Evolutionary conservation across 2,113 vertebrate genomes (phyloP), one percentile per base, ranked within the genome.

Genomic region (Synodontis membranacea): DNA sequence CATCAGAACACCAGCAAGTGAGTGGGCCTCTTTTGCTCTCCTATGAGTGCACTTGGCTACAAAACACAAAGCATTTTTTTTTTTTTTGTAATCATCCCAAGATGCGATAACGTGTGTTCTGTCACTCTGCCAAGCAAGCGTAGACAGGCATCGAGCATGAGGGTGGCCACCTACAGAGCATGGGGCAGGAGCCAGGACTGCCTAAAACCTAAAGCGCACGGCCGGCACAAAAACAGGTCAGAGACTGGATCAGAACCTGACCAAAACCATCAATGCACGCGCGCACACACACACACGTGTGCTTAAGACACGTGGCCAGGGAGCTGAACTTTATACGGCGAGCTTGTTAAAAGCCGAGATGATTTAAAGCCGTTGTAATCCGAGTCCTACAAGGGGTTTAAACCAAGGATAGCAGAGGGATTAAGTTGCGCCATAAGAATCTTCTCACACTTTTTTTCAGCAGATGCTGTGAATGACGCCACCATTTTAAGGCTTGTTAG

Each of bases 31-130:
- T 75, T 85, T 82, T 66, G 62, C 60, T 82, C 74, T 86, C 37
- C 37, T 42, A 10, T 79, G 19, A 50, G 82, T 75, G 76, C 58
- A 25, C 48, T 25, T 68, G 19, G 81, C 74, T 70, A 75, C 88
- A 84, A 80, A 80, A 86, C 70, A 70, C 4, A 60, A 87, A 87
- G 66, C 79, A 23, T 56, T 80, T 80, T 79, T 87, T 88, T 88
- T 85, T 66, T 87, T 88, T 88, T 85, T 66, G 72, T 91, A 90
- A 91, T 88, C 86, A 82, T 89, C 87, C 86, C 89, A 90, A 89
- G 88, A 89, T 90, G 90, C 58, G 88, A 91, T 92, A 89, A 89
- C 74, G 79, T 80, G 60, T 84, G 84, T 64, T 58, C 46, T 88
- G 88, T 90, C 83, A 83, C 68, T 83, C 74, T 83, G 86, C 89